Conservation (phyloP, 2,113 vertebrate species). For the Dicrurus megarhynchus region DNA sequence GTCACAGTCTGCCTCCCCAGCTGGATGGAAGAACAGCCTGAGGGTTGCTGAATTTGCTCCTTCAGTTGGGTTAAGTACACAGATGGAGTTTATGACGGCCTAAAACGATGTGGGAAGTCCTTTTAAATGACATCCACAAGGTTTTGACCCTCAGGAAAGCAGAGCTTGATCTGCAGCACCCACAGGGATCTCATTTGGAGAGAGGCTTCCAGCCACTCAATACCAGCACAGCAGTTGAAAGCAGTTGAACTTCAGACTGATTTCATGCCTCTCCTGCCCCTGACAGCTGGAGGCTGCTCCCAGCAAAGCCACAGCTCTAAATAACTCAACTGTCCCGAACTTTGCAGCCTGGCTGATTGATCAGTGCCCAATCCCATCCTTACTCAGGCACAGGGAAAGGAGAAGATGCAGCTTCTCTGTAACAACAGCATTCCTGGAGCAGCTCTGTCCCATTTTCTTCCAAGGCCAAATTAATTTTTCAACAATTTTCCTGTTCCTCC, state of each 20-base stretch:
- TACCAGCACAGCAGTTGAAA: neutral
- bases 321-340: neutral
- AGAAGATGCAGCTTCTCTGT: neutral
- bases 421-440: neutral
- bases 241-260: neutral
- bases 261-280: neutral
- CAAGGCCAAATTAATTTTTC: slow-evolving; percentile 36
- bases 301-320: neutral
- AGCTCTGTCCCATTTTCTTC: slow-evolving; percentile 24
- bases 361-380: neutral
- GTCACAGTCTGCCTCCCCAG: neutral
- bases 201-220: neutral
- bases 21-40: neutral
- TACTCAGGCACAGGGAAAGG: neutral
- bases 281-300: neutral
- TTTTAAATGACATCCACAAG: too few species aligned
- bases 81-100: neutral
- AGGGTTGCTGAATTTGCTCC: neutral
- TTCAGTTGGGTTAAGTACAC: neutral
- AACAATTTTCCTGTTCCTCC: neutral
- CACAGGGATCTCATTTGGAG: neutral
- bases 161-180: neutral
- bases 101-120: rapidly evolving
- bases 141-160: neutral
- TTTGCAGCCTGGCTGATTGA: neutral